Evolutionary conservation across 2,888 invertebrate species (phyloP).

Genomic region (Mythimna lalbum): DNA sequence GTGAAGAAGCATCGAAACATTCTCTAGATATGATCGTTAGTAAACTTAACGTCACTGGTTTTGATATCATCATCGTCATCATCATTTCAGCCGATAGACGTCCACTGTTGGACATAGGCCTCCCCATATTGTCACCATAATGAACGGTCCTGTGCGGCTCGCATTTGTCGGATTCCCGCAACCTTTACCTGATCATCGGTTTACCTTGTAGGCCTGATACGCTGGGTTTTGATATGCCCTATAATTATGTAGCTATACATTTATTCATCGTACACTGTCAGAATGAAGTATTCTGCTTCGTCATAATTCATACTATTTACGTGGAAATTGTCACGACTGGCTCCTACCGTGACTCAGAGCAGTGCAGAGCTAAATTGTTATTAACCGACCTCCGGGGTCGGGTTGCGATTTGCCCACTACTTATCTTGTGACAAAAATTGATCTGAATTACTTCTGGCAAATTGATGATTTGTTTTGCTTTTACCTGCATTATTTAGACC

Average conservation of each 20-base stretch:
- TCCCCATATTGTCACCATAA: too few species aligned
- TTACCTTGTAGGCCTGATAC: too few species aligned
- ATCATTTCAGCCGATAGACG: too few species aligned
- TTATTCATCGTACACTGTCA: too few species aligned
- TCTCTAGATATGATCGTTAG: background rate
- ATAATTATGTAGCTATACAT: background rate
- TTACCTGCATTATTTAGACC: conserved; percentile 19
- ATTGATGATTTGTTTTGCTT: conserved; percentile 48
- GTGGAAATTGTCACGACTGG: conserved; percentile 65
- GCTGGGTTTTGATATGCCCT: background rate
- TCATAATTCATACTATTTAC: conserved; percentile 49
- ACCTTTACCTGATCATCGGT: too few species aligned
- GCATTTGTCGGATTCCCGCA: too few species aligned
- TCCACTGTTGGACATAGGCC: too few species aligned
- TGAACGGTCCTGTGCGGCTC: too few species aligned
- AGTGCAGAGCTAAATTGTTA: conserved; percentile 75
- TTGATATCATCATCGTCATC: too few species aligned
- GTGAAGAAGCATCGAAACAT: background rate
- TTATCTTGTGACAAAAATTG: conserved; percentile 66
- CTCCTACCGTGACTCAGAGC: conserved; percentile 73
- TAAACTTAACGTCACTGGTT: background rate
- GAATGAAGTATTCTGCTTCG: conserved; percentile 30
- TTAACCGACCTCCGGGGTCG: conserved; percentile 81
- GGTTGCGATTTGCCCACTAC: conserved; percentile 71
- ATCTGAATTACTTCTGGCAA: conserved; percentile 58